Percentiles rank a stretch among this genome's conserved stretches.
phyloP scores from a whole-genome alignment of 30 jellyfish, hydroid and myxozoan genomes.

The Rhopilema esculentum region DNA sequence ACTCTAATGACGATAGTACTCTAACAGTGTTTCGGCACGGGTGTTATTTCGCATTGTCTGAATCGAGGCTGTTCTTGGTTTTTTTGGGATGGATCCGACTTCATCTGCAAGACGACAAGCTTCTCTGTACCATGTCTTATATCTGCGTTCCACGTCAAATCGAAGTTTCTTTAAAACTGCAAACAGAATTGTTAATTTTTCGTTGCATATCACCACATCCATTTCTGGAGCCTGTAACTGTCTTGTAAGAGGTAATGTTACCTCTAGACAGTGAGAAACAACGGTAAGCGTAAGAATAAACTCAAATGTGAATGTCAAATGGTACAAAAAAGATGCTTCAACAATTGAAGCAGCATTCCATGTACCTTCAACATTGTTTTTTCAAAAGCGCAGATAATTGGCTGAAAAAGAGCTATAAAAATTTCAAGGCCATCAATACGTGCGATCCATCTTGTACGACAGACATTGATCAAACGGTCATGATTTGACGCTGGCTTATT shows the following conservation, averaged over 20 bases:
- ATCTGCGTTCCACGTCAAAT: background rate
- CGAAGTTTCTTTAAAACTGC: slow-evolving; percentile 16
- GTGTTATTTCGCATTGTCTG: slow-evolving; percentile 28
- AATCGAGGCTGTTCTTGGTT: slow-evolving; percentile 48
- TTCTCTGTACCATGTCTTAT: slow-evolving; percentile 36
- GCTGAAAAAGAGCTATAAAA: slow-evolving; percentile 4
- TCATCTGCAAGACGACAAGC: slow-evolving; percentile 12
- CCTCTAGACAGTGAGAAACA: slow-evolving; percentile 50
- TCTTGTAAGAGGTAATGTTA: slow-evolving; percentile 52
- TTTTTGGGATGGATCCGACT: slow-evolving; percentile 41
- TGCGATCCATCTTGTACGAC: slow-evolving; percentile 58
- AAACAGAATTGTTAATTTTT: slow-evolving; percentile 12
- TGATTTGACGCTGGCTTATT: slow-evolving; percentile 8
- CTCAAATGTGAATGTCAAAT: slow-evolving; percentile 18
- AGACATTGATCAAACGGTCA: slow-evolving; percentile 46
- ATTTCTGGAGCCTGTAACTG: slow-evolving; percentile 34
- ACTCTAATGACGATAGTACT: background rate
- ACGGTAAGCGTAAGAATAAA: slow-evolving; percentile 21
- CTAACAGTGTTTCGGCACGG: slow-evolving; percentile 6
- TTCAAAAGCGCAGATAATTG: slow-evolving; percentile 33
- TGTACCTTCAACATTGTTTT: slow-evolving; percentile 8
- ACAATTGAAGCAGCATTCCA: slow-evolving; percentile 17
- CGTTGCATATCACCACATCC: slow-evolving; percentile 27
- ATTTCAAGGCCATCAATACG: slow-evolving; percentile 58
- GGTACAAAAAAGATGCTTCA: slow-evolving; percentile 25